These are phyloP conservation scores for Mayetiola destructor DNA, from an alignment of 2,888 invertebrate genomes.

Conservation along the genomic window DNA sequence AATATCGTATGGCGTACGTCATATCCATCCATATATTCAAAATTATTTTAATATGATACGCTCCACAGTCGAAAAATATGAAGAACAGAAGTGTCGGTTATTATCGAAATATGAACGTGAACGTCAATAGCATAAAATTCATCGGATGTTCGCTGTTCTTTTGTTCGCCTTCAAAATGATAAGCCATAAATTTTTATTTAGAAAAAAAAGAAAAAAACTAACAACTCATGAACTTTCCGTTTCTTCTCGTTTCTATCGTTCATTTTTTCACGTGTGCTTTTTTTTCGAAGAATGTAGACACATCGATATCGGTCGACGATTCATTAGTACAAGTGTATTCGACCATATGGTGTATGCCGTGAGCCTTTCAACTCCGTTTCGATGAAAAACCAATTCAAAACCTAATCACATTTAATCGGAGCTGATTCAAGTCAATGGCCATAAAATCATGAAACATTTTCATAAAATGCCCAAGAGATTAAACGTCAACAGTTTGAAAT, in stretches of 20 bases:
- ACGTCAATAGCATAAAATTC: too few species aligned
- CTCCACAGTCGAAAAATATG: too few species aligned
- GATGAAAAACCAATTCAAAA: too few species aligned
- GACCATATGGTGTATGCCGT: conserved; percentile 2
- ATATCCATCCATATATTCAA: too few species aligned
- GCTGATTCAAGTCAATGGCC: conserved; percentile 1
- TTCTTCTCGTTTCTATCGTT: not conserved
- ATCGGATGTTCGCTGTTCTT: conserved; percentile 11
- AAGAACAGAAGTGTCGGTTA: conserved; percentile 1
- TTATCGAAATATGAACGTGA: too few species aligned
- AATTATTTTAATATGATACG: too few species aligned
- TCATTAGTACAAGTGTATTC: not conserved
- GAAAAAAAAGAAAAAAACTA: not conserved
- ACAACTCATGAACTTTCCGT: not conserved
- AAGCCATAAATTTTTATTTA: conserved; percentile 12
- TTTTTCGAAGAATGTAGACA: not conserved
- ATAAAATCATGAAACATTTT: conserved; percentile 7
- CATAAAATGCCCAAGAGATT: conserved; percentile 7
- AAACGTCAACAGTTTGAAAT: not conserved
- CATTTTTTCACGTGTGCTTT: not conserved
- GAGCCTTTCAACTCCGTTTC: not conserved
- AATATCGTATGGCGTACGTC: too few species aligned
- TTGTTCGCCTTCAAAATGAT: too few species aligned
- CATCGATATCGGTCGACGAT: not conserved
- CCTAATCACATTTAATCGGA: conserved; percentile 6